phyloP scores from a whole-genome alignment of 2,888 invertebrate species.

The Deilephila elpenor region DNA sequence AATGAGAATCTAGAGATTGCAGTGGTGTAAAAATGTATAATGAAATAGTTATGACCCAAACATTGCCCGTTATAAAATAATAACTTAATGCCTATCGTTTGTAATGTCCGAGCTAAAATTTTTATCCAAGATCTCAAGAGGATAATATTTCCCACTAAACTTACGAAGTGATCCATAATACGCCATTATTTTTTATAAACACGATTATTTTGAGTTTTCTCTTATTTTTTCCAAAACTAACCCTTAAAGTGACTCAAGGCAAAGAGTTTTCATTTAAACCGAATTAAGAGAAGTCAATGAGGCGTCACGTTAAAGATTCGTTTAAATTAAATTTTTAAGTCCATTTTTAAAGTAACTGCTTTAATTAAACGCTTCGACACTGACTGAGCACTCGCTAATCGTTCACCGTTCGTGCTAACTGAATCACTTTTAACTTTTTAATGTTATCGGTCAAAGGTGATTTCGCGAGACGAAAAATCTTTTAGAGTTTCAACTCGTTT shows the following conservation, averaged over 20 bases:
- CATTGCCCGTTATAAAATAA: too few species aligned
- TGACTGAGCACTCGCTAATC: conserved; percentile 55
- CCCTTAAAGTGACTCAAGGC: not conserved
- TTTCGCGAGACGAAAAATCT: conserved; percentile 11
- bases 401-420: conserved; percentile 51
- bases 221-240: not conserved
- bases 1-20: too few species aligned
- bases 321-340: conserved; percentile 25
- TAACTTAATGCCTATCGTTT: too few species aligned
- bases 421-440: conserved; percentile 56
- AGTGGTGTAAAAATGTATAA: too few species aligned
- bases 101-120: too few species aligned
- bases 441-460: conserved; percentile 51
- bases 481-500: not conserved
- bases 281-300: not conserved
- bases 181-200: too few species aligned
- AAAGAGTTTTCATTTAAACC: not conserved
- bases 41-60: too few species aligned
- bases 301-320: not conserved
- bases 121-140: too few species aligned
- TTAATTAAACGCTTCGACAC: conserved; percentile 37
- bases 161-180: too few species aligned
- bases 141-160: too few species aligned
- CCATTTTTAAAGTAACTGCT: conserved; percentile 18
- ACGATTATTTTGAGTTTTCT: too few species aligned